These are phyloP conservation scores for Acromyrmex heyeri DNA, from an alignment of 1,140 invertebrate genomes.

Conservation along the genomic window DNA sequence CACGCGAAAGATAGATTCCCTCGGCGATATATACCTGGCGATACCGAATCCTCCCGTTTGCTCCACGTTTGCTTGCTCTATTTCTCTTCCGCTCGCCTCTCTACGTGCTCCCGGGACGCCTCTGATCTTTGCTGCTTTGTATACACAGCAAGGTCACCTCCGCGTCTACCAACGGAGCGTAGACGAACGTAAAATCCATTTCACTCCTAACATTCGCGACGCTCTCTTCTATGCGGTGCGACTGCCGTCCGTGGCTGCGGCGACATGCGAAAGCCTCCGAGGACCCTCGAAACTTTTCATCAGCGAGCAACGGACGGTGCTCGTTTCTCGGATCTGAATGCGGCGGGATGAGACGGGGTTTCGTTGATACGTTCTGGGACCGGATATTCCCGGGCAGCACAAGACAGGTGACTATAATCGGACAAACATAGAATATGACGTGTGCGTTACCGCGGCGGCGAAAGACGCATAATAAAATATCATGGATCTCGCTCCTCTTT, in stretches of 20 bases:
- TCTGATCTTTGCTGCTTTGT: slow-evolving; percentile 81
- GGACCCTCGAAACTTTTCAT: slow-evolving; percentile 53
- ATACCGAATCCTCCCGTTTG: slow-evolving; percentile 50
- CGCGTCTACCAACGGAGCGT: not conserved
- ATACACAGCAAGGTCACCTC: slow-evolving; percentile 53
- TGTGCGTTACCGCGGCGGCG: not conserved
- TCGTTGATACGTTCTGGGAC: slow-evolving; percentile 58
- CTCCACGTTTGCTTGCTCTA: slow-evolving; percentile 27
- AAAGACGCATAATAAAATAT: slow-evolving; percentile 41
- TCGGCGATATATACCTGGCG: slow-evolving; percentile 73
- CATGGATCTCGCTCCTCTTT: not conserved
- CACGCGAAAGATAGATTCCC: slow-evolving; percentile 78
- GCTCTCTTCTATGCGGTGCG: not conserved
- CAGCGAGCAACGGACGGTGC: not conserved
- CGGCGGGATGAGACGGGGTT: not conserved
- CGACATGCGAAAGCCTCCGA: slow-evolving; percentile 23
- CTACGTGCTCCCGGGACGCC: slow-evolving; percentile 73
- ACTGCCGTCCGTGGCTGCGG: not conserved
- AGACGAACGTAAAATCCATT: slow-evolving; percentile 8
- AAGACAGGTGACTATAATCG: slow-evolving; percentile 26
- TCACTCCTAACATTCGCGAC: not conserved
- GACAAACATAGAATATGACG: slow-evolving; percentile 15
- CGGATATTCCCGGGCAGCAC: not conserved
- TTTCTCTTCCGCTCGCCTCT: not conserved
- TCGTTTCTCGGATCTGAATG: slow-evolving; percentile 15